A percentile compares a stretch with the other conserved stretches of the same genome.
Conservation (phyloP, 2,888 invertebrate genomes). For the Leptopilina drosophilae region DNA sequence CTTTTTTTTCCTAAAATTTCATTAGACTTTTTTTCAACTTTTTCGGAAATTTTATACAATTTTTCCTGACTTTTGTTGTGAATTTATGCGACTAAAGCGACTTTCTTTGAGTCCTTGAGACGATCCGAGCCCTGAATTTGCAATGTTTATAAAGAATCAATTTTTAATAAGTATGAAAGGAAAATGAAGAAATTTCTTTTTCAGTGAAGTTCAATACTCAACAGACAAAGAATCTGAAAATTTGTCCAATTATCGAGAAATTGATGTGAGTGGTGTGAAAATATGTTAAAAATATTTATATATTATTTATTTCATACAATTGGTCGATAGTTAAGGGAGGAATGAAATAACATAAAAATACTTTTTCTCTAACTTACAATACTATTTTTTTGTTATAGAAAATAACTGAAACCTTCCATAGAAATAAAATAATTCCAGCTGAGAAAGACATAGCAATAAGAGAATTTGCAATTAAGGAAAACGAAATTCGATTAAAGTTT, state of each 20-base stretch:
- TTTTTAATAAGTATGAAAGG: background rate
- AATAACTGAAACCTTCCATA: conserved; percentile 82
- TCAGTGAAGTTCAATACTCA: conserved; percentile 74
- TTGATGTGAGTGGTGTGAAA: conserved; percentile 58
- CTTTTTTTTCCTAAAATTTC: too few relatives aligned
- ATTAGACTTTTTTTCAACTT: too few relatives aligned
- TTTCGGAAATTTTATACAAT: too few relatives aligned
- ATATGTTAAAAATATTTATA: background rate
- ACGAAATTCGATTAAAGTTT: conserved; percentile 81
- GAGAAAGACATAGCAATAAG: conserved; percentile 82
- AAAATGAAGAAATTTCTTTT: background rate
- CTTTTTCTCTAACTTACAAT: background rate
- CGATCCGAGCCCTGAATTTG: too few relatives aligned
- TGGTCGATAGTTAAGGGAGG: too few relatives aligned
- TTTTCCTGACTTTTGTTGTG: too few relatives aligned
- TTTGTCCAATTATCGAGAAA: conserved; percentile 57
- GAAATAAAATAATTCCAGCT: conserved; percentile 80
- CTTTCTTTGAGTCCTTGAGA: too few relatives aligned
- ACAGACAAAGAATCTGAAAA: conserved; percentile 44
- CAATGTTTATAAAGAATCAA: too few relatives aligned
- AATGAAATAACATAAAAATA: background rate
- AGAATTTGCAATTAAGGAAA: conserved; percentile 81
- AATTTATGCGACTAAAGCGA: too few relatives aligned
- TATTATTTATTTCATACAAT: too few relatives aligned
- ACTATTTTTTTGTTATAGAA: conserved; percentile 73